These are phyloP conservation scores for Thymelicus acteon DNA, from an alignment of 2,888 invertebrate genomes.

Conservation along the genomic window DNA sequence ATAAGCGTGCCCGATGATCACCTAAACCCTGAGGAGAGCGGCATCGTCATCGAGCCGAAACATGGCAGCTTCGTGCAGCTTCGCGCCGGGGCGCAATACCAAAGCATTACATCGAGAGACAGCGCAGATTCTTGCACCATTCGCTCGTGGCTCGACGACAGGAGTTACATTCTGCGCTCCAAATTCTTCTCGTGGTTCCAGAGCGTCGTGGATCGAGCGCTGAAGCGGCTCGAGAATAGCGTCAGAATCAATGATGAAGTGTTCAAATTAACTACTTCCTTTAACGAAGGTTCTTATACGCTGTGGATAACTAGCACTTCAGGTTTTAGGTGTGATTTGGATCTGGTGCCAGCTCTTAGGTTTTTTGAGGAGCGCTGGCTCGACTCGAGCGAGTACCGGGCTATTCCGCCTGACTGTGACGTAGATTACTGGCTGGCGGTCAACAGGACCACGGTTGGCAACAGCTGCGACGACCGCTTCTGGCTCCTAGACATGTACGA, in stretches of 20 bases:
- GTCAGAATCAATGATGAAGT: constrained; percentile 64
- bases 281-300: constrained; percentile 82
- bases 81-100: constrained; percentile 64
- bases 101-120: constrained; percentile 55
- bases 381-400: constrained; percentile 48
- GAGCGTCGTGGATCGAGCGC: constrained; percentile 68
- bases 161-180: constrained; percentile 70
- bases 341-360: constrained; percentile 81
- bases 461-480: constrained; percentile 54
- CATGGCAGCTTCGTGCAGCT: constrained; percentile 76
- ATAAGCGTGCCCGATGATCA: constrained; percentile 73
- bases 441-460: constrained; percentile 62
- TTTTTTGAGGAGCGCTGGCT: constrained; percentile 75
- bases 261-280: constrained; percentile 56
- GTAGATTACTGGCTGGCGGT: constrained; percentile 77
- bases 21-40: constrained; percentile 55
- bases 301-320: constrained; percentile 56
- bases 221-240: constrained; percentile 57
- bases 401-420: constrained; percentile 53
- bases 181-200: constrained; percentile 84
- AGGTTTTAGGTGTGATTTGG: constrained; percentile 71
- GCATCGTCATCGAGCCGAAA: constrained; percentile 65
- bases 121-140: constrained; percentile 57
- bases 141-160: constrained; percentile 65
- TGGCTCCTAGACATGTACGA: constrained; percentile 84